phyloP scores from a whole-genome alignment of 2,797 vertebrate genomes.

The Eremophila alpestris region DNA sequence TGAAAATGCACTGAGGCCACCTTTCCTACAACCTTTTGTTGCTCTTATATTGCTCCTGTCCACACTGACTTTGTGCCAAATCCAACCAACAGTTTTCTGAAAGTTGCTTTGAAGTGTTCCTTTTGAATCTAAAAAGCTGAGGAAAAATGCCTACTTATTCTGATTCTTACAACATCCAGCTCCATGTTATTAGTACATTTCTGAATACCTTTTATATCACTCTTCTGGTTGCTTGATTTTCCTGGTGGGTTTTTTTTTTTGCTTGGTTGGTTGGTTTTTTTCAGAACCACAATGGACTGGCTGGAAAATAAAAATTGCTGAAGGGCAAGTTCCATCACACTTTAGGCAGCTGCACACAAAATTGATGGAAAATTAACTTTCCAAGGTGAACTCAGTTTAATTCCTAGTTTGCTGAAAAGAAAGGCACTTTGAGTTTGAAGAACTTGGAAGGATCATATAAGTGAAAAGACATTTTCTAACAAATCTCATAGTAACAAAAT shows the following conservation, averaged over 20 bases:
- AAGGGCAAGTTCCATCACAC: background rate
- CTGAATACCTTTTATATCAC: background rate
- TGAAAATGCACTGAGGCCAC: background rate
- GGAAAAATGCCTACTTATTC: background rate
- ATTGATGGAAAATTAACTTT: conserved; percentile 27
- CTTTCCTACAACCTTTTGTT: background rate
- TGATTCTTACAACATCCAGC: background rate
- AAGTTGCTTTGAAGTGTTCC: background rate
- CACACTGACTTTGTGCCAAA: background rate
- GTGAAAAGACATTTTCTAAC: background rate
- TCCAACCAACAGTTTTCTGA: background rate
- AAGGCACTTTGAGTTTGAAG: background rate
- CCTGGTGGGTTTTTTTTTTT: too few species aligned
- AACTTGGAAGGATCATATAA: background rate
- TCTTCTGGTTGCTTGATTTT: background rate
- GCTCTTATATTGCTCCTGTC: background rate
- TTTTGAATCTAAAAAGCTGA: background rate
- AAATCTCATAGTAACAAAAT: background rate
- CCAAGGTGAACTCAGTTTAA: conserved; percentile 2
- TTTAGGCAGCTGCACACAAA: background rate
- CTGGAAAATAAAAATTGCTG: conserved; percentile 13
- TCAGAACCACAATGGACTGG: background rate
- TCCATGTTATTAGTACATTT: background rate
- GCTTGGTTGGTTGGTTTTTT: background rate
- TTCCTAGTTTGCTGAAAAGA: conserved; percentile 11